phyloP scores from a whole-genome alignment of 2,113 vertebrate species.

The Gnathonemus longibarbis region DNA sequence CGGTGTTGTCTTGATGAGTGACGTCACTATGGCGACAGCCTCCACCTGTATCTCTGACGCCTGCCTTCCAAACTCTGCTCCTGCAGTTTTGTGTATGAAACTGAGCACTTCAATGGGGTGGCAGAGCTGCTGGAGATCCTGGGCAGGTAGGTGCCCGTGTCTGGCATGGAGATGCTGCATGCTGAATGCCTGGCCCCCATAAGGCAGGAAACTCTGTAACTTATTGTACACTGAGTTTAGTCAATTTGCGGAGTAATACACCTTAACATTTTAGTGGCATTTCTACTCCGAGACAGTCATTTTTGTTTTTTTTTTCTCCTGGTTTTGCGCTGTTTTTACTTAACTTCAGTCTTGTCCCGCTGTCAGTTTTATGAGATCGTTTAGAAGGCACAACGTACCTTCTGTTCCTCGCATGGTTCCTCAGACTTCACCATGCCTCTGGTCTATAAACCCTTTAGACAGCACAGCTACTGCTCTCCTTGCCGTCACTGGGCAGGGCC shows the following conservation, averaged over 20 bases:
- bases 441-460: not conserved
- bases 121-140: constrained; percentile 99
- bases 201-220: not conserved
- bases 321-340: not conserved
- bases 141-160: constrained; percentile 74
- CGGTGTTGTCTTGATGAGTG: not conserved
- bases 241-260: not conserved
- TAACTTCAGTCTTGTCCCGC: not conserved
- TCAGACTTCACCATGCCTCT: not conserved
- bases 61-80: constrained; percentile 18
- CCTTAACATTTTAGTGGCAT: not conserved
- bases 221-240: not conserved
- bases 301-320: no score
- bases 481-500: not conserved
- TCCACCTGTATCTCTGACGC: not conserved
- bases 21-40: not conserved
- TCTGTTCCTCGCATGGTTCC: not conserved
- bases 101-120: constrained; percentile 98
- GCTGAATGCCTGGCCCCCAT: not conserved
- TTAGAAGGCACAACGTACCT: not conserved
- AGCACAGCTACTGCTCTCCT: not conserved
- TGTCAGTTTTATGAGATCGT: not conserved
- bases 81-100: constrained; percentile 99
- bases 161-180: not conserved
- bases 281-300: not conserved